Conservation (phyloP, 2,113 vertebrate genomes). For the Stigmatopora argus region DNA sequence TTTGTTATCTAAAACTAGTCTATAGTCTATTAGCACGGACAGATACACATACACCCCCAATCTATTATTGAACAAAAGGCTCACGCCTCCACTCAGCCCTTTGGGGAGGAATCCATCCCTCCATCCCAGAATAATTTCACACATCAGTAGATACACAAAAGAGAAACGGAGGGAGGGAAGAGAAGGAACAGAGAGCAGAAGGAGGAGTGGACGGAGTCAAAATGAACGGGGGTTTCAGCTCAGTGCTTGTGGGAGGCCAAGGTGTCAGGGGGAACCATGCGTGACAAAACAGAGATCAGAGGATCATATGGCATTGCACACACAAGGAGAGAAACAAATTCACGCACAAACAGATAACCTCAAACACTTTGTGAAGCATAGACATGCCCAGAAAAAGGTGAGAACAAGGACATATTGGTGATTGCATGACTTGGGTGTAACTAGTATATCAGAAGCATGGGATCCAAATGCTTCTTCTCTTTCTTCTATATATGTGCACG, state of each 20-base stretch:
- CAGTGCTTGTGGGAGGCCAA: slow-evolving; percentile 50
- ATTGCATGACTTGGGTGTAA: slow-evolving; percentile 25
- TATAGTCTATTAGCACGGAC: slow-evolving; percentile 68
- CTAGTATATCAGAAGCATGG: slow-evolving; percentile 29
- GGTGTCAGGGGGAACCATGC: slow-evolving; percentile 49
- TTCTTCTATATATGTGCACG: slow-evolving; percentile 6
- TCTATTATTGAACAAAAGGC: slow-evolving; percentile 71
- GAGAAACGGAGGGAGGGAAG: slow-evolving; percentile 28
- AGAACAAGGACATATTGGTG: slow-evolving; percentile 40
- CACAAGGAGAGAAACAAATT: slow-evolving; percentile 23
- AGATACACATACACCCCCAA: slow-evolving; percentile 68
- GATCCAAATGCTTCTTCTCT: slow-evolving; percentile 32
- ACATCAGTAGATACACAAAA: slow-evolving; percentile 70
- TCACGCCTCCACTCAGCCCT: slow-evolving; percentile 66
- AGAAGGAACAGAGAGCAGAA: slow-evolving; percentile 23
- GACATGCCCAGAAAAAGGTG: slow-evolving; percentile 33
- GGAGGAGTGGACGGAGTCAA: slow-evolving; percentile 27
- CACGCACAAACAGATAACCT: neutral
- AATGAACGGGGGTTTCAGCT: slow-evolving; percentile 56
- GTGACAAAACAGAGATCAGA: slow-evolving; percentile 61
- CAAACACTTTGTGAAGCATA: slow-evolving; percentile 6
- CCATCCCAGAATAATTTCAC: slow-evolving; percentile 76
- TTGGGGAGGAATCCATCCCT: slow-evolving; percentile 74
- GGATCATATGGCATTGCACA: slow-evolving; percentile 39
- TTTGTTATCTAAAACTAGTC: slow-evolving; percentile 67